Percentiles rank a stretch among this genome's conserved stretches.
phyloP scores from a whole-genome alignment of 2,888 invertebrate genomes.

The Tachina grossa region DNA sequence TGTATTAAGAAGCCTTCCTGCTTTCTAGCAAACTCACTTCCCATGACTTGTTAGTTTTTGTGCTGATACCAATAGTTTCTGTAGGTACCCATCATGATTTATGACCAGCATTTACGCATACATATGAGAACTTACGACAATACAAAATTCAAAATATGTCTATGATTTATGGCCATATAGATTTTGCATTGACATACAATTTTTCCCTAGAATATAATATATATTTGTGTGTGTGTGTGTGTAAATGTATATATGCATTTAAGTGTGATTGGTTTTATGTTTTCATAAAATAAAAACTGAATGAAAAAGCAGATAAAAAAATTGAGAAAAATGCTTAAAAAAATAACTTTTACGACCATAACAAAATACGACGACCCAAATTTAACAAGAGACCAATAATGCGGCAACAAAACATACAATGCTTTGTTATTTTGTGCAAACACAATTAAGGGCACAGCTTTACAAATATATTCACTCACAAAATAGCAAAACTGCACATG shows the following conservation, averaged over 20 bases:
- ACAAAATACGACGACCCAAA: conserved; percentile 66
- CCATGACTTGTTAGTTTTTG: not conserved
- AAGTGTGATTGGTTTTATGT: conserved; percentile 34
- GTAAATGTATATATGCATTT: conserved; percentile 9
- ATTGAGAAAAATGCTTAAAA: conserved; percentile 25
- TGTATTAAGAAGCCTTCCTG: conserved; percentile 3
- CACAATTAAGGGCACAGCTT: conserved; percentile 43
- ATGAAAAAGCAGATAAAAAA: conserved; percentile 45
- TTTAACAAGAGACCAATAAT: conserved; percentile 40
- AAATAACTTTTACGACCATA: conserved; percentile 50
- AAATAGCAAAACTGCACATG: conserved; percentile 46
- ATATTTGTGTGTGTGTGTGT: not conserved
- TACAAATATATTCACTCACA: not conserved
- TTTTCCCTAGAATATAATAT: conserved; percentile 32
- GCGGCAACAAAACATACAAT: conserved; percentile 21
- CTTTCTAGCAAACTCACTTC: not conserved
- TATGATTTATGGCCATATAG: conserved; percentile 70
- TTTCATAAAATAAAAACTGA: conserved; percentile 1
- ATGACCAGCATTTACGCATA: conserved; percentile 63
- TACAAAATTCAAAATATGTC: conserved; percentile 66
- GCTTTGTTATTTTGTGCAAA: conserved; percentile 39
- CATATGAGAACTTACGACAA: conserved; percentile 51
- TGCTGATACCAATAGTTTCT: conserved; percentile 20
- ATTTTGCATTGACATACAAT: conserved; percentile 69
- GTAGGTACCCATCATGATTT: conserved; percentile 65